A percentile compares a stretch with the other conserved stretches of the same genome.
Evolutionary conservation across 2,888 invertebrate species (phyloP).

Genomic region (Agrochola lychnidis): DNA sequence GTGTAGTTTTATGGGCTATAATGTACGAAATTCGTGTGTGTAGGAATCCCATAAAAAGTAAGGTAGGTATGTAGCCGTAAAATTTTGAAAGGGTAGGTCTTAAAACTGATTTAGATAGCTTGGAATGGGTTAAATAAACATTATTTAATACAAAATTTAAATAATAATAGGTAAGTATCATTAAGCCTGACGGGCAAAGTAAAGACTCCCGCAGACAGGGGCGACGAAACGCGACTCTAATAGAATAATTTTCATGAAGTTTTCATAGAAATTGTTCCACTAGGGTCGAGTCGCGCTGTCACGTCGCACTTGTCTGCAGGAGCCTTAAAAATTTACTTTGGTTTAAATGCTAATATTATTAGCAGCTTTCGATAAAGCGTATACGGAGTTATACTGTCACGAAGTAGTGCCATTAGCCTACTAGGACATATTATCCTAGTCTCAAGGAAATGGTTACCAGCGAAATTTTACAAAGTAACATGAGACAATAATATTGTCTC

Average conservation of each 20-base stretch:
- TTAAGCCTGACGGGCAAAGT: background rate
- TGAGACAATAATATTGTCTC: background rate
- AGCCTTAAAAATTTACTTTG: no score
- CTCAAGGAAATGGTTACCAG: background rate
- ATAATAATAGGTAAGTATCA: slow-evolving; percentile 6
- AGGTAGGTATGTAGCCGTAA: slow-evolving; percentile 37
- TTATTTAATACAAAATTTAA: slow-evolving; percentile 4
- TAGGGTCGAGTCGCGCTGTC: no score
- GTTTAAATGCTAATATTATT: background rate
- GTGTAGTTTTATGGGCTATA: slow-evolving; percentile 62
- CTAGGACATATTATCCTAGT: background rate
- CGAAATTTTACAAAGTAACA: background rate
- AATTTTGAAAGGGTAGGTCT: slow-evolving; percentile 47
- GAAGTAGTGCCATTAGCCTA: background rate
- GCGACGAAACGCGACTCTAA: no score
- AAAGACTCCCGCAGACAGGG: background rate
- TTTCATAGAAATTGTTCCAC: no score
- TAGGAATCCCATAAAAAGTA: slow-evolving; percentile 45
- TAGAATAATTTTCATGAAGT: no score
- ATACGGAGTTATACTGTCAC: no score
- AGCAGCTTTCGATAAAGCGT: no score
- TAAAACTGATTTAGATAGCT: slow-evolving; percentile 43
- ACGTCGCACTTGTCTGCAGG: no score
- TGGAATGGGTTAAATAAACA: slow-evolving; percentile 35
- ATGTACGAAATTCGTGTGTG: slow-evolving; percentile 46